Base-by-base conservation (phyloP, 2,797 vertebrate genomes). In the Salarias fasciatus region DNA sequence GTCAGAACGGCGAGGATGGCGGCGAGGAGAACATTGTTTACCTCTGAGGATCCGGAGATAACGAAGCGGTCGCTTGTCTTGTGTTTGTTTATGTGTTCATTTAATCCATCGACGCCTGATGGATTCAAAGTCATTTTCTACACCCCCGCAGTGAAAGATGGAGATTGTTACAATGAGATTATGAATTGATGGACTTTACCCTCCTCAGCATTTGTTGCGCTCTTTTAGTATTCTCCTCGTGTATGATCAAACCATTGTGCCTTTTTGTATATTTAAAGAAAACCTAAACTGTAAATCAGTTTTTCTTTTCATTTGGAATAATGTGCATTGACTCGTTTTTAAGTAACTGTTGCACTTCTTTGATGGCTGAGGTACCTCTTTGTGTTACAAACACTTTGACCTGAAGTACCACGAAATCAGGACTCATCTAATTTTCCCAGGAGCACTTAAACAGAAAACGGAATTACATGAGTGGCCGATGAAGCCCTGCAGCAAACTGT, bases 11-110 rank as follows among this genome's bases (percentile, higher is more conserved):
- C 70, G 91, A 91, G 35, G 91, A 88, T 3, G 86, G 61, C 54
- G 84, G 71, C 1, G 95, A 96, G 56, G 91, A 92, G 77, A 92
- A 90, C 68, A 75, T 92, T 14, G 89, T 92, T 57, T 92, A 92
- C 74, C 89, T 92, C 61, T 92, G 79, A 91, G 44, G 60, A 14
- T 48, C 52, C 36, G 38, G 30, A 46, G 18, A 45, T 13, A 79
- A 72, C 67, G 7, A 53, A 5, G 18, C 42, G 61, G 65, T 59
- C 31, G 69, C 66, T 77, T 61, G 2, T 37, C 18, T 24, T 24
- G 14, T 52, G 49, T 71, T 49, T 63, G 14, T 42, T 35, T 66
- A 24, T 62, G 41, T 13, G 4, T 55, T 58, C 54, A 47, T 45
- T 24, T n/a, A n/a, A 13, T 63, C 40, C 45, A 40, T 72, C 46